phyloP scores from a whole-genome alignment of 2,888 invertebrate genomes.

The Chelonus formosanus region DNA sequence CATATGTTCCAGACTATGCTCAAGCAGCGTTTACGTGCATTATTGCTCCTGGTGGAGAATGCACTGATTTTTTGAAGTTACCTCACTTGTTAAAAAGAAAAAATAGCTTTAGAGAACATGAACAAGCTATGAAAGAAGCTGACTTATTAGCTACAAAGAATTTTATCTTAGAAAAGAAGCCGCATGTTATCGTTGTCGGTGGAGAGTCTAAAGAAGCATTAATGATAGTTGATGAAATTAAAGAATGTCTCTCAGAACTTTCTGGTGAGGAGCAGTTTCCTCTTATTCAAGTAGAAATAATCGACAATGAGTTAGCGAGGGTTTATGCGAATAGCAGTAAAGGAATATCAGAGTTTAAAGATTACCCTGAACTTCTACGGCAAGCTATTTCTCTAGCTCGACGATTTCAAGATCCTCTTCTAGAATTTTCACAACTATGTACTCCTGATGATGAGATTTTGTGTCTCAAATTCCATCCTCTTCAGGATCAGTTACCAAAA shows the following conservation, averaged over 20 bases:
- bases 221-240: conserved; percentile 81
- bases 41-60: conserved; percentile 88
- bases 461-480: conserved; percentile 89
- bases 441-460: conserved; percentile 96
- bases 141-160: conserved; percentile 77
- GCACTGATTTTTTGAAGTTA: conserved; percentile 88
- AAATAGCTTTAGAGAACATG: conserved; percentile 75
- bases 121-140: conserved; percentile 73
- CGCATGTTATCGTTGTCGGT: conserved; percentile 91
- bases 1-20: conserved; percentile 79
- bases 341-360: conserved; percentile 86
- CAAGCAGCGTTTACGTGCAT: conserved; percentile 74
- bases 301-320: conserved; percentile 93
- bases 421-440: conserved; percentile 96
- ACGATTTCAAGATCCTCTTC: conserved; percentile 91
- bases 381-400: conserved; percentile 95
- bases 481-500: conserved; percentile 82
- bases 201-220: conserved; percentile 91
- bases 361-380: conserved; percentile 89
- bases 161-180: conserved; percentile 89
- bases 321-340: conserved; percentile 92
- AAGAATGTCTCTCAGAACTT: conserved; percentile 77
- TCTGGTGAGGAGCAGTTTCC: conserved; percentile 88
- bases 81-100: conserved; percentile 86
- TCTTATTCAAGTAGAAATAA: conserved; percentile 85